A percentile compares a stretch with the other conserved stretches of the same genome.
Evolutionary conservation across 2,113 vertebrate genomes (phyloP).

Genomic region (Laterallus jamaicensis): DNA sequence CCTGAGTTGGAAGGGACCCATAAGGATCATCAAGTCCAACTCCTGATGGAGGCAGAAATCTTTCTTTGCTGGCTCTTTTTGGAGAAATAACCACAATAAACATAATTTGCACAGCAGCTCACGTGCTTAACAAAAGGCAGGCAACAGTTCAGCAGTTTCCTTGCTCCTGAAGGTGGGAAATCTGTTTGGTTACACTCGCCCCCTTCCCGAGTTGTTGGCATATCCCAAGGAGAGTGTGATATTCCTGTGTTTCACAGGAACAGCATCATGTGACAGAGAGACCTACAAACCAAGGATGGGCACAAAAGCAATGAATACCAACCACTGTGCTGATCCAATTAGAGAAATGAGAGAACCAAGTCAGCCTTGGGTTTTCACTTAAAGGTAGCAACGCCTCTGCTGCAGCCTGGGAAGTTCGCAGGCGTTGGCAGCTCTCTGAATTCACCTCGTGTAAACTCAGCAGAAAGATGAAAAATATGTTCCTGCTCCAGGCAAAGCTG

Average conservation of each 20-base stretch:
- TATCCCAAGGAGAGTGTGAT: not conserved
- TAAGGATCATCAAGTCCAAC: too few species aligned
- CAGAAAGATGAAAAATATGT: not conserved
- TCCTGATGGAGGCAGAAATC: not conserved
- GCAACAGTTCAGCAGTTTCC: not conserved
- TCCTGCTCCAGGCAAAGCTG: not conserved
- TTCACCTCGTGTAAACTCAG: conserved; percentile 15
- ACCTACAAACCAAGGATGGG: not conserved
- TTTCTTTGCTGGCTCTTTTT: not conserved
- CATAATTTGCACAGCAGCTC: not conserved
- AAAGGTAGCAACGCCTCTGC: not conserved
- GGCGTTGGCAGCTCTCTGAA: not conserved
- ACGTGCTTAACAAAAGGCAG: not conserved
- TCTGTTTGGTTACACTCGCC: not conserved
- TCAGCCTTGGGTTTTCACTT: conserved; percentile 10
- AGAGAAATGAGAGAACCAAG: not conserved
- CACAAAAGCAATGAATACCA: not conserved
- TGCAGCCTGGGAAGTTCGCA: not conserved
- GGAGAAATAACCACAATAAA: not conserved
- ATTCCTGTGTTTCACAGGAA: not conserved
- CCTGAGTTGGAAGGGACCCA: too few species aligned
- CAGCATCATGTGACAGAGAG: not conserved
- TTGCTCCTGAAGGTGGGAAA: conserved; percentile 27
- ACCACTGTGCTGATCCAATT: not conserved
- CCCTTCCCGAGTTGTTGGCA: not conserved